Percentiles rank a stretch among this genome's conserved stretches.
These are phyloP conservation scores for Xiphophorus birchmanni DNA, from an alignment of 2,797 vertebrate genomes.

Conservation along the genomic window DNA sequence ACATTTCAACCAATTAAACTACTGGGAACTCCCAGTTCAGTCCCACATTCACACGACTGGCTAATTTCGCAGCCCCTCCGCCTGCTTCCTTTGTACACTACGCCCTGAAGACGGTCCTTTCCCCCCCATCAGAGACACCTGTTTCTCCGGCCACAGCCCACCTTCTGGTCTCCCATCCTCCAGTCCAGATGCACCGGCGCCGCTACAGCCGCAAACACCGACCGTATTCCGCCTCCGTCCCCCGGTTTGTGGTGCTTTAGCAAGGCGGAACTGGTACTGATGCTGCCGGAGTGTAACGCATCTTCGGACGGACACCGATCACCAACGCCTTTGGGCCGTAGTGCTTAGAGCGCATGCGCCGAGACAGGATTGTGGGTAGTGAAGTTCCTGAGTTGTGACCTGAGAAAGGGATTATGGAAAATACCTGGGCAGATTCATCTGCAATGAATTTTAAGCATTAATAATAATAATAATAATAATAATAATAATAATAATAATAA, in stretches of 20 bases:
- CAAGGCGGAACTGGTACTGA: conserved; percentile 77
- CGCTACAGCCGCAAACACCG: conserved; percentile 39
- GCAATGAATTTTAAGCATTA: not conserved
- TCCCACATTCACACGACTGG: conserved; percentile 42
- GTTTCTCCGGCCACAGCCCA: conserved; percentile 66
- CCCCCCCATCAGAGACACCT: conserved; percentile 62
- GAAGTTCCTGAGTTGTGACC: conserved; percentile 47
- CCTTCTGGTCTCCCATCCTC: conserved; percentile 85
- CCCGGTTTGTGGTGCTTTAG: conserved; percentile 39
- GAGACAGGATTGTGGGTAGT: conserved; percentile 70
- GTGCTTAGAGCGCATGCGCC: conserved; percentile 68
- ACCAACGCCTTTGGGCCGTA: conserved; percentile 75
- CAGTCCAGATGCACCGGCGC: conserved; percentile 47
- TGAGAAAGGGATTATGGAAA: not conserved
- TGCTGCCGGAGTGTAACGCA: conserved; percentile 79
- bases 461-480: conserved; percentile 1
- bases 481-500: not conserved
- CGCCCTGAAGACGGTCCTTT: conserved; percentile 60
- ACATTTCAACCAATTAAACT: not conserved
- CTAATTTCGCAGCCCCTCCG: conserved; percentile 23
- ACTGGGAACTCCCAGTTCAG: conserved; percentile 4
- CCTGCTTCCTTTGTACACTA: conserved; percentile 76
- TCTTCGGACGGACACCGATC: conserved; percentile 71
- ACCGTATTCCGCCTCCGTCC: conserved; percentile 29
- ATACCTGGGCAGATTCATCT: not conserved